A percentile compares a stretch with the other conserved stretches of the same genome.
Conservation (phyloP, 2,888 invertebrate genomes). For the Notocelia uddmanniana region DNA sequence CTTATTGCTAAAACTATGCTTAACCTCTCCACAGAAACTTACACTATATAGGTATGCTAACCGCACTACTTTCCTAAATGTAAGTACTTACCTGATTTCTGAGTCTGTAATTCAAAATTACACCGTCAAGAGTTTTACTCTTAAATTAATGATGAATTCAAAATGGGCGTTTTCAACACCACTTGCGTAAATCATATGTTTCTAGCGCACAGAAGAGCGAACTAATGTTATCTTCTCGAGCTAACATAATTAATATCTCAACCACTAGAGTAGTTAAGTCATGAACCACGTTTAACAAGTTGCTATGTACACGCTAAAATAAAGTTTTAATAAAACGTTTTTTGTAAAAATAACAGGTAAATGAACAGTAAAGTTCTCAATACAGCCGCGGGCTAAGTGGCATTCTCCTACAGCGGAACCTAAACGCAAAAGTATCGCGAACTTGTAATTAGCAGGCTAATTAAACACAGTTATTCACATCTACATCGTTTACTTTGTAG, state of each 20-base stretch:
- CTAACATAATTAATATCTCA: not conserved
- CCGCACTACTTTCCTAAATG: too few relatives aligned
- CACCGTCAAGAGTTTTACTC: too few relatives aligned
- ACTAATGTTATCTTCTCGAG: too few relatives aligned
- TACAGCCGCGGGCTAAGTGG: not conserved
- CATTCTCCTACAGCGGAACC: not conserved
- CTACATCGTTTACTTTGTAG: not conserved
- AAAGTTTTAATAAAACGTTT: not conserved
- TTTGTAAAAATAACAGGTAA: not conserved
- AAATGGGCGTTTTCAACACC: too few relatives aligned
- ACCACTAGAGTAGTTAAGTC: not conserved
- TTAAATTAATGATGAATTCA: too few relatives aligned
- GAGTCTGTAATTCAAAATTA: too few relatives aligned
- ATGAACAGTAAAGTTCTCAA: not conserved
- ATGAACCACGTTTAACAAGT: not conserved
- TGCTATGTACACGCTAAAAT: not conserved
- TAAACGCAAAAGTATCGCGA: constrained; percentile 14
- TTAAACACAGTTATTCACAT: constrained; percentile 10
- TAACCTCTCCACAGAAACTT: too few relatives aligned
- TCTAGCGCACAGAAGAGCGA: too few relatives aligned
- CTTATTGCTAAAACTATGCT: too few relatives aligned
- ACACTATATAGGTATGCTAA: too few relatives aligned
- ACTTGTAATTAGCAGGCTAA: constrained; percentile 15
- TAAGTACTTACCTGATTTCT: too few relatives aligned
- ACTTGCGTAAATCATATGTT: too few relatives aligned